A percentile compares a stretch with the other conserved stretches of the same genome.
These are phyloP conservation scores for Reinhardtius hippoglossoides DNA, from an alignment of 2,113 vertebrate species.

Conservation along the genomic window DNA sequence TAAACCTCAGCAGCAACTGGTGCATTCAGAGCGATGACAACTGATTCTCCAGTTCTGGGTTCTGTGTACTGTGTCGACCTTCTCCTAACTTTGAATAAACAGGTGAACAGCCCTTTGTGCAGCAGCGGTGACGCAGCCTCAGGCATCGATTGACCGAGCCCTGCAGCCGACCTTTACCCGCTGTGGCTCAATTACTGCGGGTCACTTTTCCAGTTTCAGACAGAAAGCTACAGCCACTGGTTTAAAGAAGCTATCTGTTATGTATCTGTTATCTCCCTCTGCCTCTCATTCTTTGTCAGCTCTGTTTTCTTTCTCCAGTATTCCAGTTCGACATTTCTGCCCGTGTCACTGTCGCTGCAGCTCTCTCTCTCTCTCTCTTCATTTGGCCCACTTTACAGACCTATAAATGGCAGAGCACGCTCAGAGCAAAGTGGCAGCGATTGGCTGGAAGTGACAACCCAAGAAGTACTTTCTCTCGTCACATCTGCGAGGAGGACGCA, in stretches of 20 bases:
- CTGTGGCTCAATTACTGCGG: too few species aligned
- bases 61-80: too few species aligned
- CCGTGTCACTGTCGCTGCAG: constrained; percentile 53
- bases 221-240: too few species aligned
- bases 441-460: constrained; percentile 39
- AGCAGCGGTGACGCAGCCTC: too few species aligned
- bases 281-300: constrained; percentile 9
- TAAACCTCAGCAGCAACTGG: too few species aligned
- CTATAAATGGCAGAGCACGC: constrained; percentile 61
- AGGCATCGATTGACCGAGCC: too few species aligned
- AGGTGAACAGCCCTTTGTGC: too few species aligned
- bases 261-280: not conserved
- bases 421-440: constrained; percentile 44
- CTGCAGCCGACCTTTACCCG: too few species aligned
- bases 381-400: constrained; percentile 61
- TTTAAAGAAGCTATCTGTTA: not conserved
- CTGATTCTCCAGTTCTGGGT: too few species aligned
- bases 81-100: too few species aligned
- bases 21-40: too few species aligned
- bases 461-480: constrained; percentile 37
- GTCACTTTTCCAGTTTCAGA: too few species aligned
- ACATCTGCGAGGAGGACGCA: constrained; percentile 27
- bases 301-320: constrained; percentile 3
- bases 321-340: constrained; percentile 47
- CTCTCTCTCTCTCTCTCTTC: not conserved